Evolutionary conservation across 2,797 vertebrate species (phyloP).

Genomic region (Falco concolor): DNA sequence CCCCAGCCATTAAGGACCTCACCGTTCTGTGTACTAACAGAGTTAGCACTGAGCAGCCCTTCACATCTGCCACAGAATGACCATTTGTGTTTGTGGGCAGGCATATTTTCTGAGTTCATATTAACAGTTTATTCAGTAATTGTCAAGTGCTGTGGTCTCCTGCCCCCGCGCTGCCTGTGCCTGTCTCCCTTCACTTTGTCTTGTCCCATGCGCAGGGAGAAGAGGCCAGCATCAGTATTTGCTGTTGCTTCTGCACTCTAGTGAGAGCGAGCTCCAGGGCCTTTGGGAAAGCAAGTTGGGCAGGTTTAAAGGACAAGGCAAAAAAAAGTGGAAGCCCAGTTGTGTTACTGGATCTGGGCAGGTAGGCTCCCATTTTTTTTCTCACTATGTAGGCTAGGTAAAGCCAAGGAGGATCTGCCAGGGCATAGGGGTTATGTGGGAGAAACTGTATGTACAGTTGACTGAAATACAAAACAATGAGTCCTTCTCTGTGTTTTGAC

Average conservation of each 20-base stretch:
- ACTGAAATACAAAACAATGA: neutral
- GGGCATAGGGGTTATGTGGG: neutral
- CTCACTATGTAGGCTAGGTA: rapidly evolving
- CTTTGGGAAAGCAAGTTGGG: rapidly evolving
- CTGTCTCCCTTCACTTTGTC: neutral
- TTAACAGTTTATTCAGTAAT: neutral
- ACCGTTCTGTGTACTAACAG: neutral
- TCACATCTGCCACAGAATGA: neutral
- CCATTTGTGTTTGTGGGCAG: neutral
- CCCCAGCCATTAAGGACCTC: neutral
- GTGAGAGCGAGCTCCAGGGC: neutral
- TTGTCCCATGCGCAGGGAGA: rapidly evolving
- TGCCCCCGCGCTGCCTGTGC: rapidly evolving
- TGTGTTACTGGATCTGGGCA: neutral
- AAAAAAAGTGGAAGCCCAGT: neutral
- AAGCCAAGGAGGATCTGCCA: neutral
- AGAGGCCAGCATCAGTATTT: neutral
- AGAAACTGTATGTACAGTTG: neutral
- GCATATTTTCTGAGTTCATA: neutral
- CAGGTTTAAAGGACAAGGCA: neutral
- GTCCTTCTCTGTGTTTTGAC: neutral
- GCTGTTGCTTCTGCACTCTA: neutral
- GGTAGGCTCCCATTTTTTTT: neutral
- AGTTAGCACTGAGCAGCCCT: neutral
- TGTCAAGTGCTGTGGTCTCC: neutral